A percentile compares a stretch with the other conserved stretches of the same genome.
phyloP scores from a whole-genome alignment of 2,888 invertebrate genomes.

The Leptarthrus brevirostris region DNA sequence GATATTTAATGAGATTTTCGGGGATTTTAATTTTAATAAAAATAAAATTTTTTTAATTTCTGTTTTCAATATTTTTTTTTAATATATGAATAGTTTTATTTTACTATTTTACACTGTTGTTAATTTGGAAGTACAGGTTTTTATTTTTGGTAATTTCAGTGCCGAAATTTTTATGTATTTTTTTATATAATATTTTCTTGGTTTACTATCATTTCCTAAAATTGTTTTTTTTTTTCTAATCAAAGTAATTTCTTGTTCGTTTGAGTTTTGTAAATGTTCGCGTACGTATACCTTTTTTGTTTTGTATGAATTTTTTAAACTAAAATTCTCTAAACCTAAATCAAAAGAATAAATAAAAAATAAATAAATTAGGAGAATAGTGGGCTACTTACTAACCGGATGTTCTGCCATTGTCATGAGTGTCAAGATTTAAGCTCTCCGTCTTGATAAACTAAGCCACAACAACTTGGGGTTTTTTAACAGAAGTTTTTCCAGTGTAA shows the following conservation, averaged over 20 bases:
- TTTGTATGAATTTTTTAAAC: constrained; percentile 24
- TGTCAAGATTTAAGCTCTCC: too few relatives aligned
- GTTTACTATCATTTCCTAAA: constrained; percentile 26
- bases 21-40: constrained; percentile 29
- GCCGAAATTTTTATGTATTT: neutral
- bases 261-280: constrained; percentile 27
- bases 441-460: too few relatives aligned
- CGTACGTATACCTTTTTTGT: constrained; percentile 39
- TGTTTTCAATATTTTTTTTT: neutral
- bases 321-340: too few relatives aligned
- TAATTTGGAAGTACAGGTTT: constrained; percentile 29
- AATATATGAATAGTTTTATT: constrained; percentile 3
- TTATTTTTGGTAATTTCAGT: constrained; percentile 4
- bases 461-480: too few relatives aligned
- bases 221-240: constrained; percentile 29
- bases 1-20: neutral
- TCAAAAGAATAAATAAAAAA: too few relatives aligned
- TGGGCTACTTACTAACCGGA: too few relatives aligned
- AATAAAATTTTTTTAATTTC: constrained; percentile 20
- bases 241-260: constrained; percentile 7
- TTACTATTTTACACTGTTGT: constrained; percentile 29
- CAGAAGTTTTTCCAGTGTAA: too few relatives aligned
- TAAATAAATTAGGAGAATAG: too few relatives aligned
- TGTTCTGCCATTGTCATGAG: too few relatives aligned
- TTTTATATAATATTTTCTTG: constrained; percentile 14